These are phyloP conservation scores for Gavia stellata DNA, from an alignment of 2,113 vertebrate species.

Conservation along the genomic window DNA sequence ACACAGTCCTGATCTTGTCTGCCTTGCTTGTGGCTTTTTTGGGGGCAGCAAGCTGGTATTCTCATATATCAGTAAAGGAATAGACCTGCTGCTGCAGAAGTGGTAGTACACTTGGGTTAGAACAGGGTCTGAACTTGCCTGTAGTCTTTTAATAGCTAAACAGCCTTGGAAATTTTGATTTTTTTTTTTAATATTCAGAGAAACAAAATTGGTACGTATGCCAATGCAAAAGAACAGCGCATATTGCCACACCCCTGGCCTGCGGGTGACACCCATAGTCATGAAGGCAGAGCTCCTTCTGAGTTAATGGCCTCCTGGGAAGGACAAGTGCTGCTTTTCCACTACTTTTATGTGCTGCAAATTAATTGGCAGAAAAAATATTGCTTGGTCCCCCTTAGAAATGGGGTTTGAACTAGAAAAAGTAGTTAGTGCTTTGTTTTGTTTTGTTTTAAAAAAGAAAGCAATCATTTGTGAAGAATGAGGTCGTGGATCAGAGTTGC, in stretches of 20 bases:
- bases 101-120: too few relatives aligned
- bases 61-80: too few relatives aligned
- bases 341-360: background rate
- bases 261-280: fast-evolving
- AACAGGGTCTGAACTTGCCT: background rate
- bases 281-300: background rate
- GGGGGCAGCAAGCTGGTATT: background rate
- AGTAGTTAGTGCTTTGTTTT: background rate
- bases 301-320: background rate
- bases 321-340: background rate
- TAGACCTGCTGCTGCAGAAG: background rate
- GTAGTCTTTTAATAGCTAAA: background rate
- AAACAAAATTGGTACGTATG: fast-evolving
- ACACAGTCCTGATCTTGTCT: background rate
- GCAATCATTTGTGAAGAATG: fast-evolving
- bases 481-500: too few relatives aligned
- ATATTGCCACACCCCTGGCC: fast-evolving
- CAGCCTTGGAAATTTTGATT: background rate
- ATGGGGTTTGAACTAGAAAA: background rate
- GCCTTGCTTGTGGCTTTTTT: background rate
- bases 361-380: background rate
- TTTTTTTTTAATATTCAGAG: too few relatives aligned
- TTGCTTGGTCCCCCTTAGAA: background rate
- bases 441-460: background rate
- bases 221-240: fast-evolving